A percentile compares a stretch with the other conserved stretches of the same genome.
These are phyloP conservation scores for Pseudomugil gertrudae DNA, from an alignment of 2,797 vertebrate species.

Conservation along the genomic window DNA sequence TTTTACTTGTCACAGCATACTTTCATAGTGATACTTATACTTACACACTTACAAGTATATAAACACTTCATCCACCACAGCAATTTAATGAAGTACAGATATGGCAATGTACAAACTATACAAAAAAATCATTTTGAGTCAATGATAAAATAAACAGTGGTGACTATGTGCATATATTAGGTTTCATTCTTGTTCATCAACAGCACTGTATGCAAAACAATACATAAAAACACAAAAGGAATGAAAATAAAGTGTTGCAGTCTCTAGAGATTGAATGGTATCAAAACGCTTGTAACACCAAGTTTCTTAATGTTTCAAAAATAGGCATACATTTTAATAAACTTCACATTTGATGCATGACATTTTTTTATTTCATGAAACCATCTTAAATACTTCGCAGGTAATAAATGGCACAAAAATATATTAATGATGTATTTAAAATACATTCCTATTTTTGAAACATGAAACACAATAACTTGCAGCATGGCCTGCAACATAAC, in stretches of 20 bases:
- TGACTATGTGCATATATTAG: slow-evolving; percentile 62
- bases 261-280: slow-evolving; percentile 52
- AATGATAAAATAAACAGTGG: neutral
- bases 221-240: slow-evolving; percentile 50
- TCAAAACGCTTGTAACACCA: slow-evolving; percentile 18
- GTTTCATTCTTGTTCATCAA: slow-evolving; percentile 69
- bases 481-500: slow-evolving; percentile 52
- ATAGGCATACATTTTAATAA: slow-evolving; percentile 44
- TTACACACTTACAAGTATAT: neutral
- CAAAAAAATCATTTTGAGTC: neutral
- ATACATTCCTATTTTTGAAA: slow-evolving; percentile 54
- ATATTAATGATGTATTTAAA: slow-evolving; percentile 32
- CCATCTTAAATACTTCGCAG: slow-evolving; percentile 31
- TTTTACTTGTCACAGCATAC: neutral
- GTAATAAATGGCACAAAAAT: slow-evolving; percentile 60
- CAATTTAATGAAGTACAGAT: neutral
- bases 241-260: slow-evolving; percentile 37
- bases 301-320: slow-evolving; percentile 48
- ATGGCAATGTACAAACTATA: neutral
- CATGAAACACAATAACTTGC: slow-evolving; percentile 35
- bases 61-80: neutral
- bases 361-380: slow-evolving; percentile 20
- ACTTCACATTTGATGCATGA: slow-evolving; percentile 28
- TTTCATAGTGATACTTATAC: neutral
- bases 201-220: slow-evolving; percentile 53